Evolutionary conservation across 2,888 invertebrate genomes (phyloP).

Genomic region (Penaeus monodon): DNA sequence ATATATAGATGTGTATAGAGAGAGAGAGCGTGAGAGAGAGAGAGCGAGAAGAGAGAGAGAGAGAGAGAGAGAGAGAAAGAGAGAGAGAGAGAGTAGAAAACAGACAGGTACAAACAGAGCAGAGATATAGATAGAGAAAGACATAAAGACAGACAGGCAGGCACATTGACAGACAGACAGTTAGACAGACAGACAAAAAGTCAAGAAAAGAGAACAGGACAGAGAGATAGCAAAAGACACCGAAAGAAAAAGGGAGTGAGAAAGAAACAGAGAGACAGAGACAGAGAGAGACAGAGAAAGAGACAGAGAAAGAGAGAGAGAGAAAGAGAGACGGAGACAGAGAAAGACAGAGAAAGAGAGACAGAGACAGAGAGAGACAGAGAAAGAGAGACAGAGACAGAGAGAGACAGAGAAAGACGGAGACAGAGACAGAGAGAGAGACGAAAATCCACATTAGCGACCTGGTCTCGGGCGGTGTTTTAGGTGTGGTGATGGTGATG

Average conservation of each 20-base stretch:
- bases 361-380: background rate
- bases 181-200: background rate
- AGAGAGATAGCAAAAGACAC: background rate
- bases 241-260: background rate
- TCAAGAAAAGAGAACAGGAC: too few species aligned
- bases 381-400: too few species aligned
- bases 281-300: background rate
- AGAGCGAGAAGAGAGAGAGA: too few species aligned
- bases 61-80: too few species aligned
- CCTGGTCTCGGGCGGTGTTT: background rate
- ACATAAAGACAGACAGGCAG: too few species aligned
- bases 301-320: background rate
- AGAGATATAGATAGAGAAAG: too few species aligned
- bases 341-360: background rate
- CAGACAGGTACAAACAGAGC: too few species aligned
- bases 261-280: background rate
- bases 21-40: background rate
- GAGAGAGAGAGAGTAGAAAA: too few species aligned
- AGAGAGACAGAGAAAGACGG: background rate
- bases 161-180: background rate
- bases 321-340: background rate
- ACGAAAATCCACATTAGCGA: constrained; percentile 38
- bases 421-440: background rate
- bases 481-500: background rate
- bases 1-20: too few species aligned